These are phyloP conservation scores for Agonopterix alstromeriana DNA, from an alignment of 2,888 invertebrate species.

Conservation along the genomic window DNA sequence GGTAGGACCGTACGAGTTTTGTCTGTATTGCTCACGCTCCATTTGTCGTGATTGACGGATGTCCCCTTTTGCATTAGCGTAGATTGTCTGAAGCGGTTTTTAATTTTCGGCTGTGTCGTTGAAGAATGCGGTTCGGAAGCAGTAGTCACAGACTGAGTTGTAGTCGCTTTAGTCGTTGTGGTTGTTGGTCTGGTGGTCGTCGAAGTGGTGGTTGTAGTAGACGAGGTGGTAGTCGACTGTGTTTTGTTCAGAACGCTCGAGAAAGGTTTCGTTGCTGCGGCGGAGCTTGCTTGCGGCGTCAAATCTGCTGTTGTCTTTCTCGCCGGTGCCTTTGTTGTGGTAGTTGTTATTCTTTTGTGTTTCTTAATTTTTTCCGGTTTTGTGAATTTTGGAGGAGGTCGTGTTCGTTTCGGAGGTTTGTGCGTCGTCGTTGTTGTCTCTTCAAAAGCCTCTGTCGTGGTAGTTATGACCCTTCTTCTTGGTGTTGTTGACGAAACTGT, in stretches of 20 bases:
- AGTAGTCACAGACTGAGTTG: constrained; percentile 16
- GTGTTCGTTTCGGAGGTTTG: constrained; percentile 51
- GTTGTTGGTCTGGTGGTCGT: constrained; percentile 22
- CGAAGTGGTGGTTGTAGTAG: constrained; percentile 23
- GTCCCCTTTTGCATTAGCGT: constrained; percentile 62
- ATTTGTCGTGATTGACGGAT: constrained; percentile 66
- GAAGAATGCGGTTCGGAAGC: constrained; percentile 4
- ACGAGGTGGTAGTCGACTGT: constrained; percentile 11
- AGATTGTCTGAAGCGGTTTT: constrained; percentile 60
- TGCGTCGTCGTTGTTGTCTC: constrained; percentile 26
- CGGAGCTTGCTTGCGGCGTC: constrained; percentile 52
- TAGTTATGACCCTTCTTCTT: constrained; percentile 19
- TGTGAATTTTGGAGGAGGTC: constrained; percentile 52
- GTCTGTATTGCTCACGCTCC: constrained; percentile 34
- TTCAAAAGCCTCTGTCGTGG: constrained; percentile 20
- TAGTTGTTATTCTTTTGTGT: constrained; percentile 51
- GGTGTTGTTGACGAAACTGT: constrained; percentile 14
- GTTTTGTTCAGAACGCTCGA: constrained; percentile 26
- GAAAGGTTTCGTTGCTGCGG: constrained; percentile 30
- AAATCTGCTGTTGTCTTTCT: constrained; percentile 44
- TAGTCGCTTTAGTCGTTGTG: constrained; percentile 24
- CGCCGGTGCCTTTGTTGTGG: constrained; percentile 32
- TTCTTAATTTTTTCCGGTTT: constrained; percentile 55
- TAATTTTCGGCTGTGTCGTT: constrained; percentile 31
- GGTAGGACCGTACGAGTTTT: constrained; percentile 26